These are phyloP conservation scores for Periphyllus acericola DNA, from an alignment of 2,888 invertebrate species.

Conservation along the genomic window DNA sequence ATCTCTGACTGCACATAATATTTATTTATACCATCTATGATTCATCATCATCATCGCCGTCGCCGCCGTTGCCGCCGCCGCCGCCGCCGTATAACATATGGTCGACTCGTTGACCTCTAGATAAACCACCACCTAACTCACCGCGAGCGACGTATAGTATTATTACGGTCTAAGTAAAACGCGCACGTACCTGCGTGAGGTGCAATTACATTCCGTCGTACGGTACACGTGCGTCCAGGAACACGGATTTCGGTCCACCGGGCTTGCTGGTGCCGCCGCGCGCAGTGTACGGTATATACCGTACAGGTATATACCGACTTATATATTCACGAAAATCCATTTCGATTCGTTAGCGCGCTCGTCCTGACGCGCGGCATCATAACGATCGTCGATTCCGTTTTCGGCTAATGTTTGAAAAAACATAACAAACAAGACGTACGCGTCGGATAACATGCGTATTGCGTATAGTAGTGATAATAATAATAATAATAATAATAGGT, in stretches of 20 bases:
- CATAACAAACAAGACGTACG: too few relatives aligned
- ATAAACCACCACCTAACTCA: constrained; percentile 19
- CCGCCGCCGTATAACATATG: constrained; percentile 21
- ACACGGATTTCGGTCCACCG: background rate
- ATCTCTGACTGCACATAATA: background rate
- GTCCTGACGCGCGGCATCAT: background rate
- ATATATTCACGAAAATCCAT: background rate
- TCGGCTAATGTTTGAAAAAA: background rate
- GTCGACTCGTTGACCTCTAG: constrained; percentile 53
- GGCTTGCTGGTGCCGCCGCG: background rate
- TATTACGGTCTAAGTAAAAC: background rate
- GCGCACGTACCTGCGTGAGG: background rate
- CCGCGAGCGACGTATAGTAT: background rate
- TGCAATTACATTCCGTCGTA: background rate
- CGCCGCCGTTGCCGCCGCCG: background rate
- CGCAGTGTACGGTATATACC: too few relatives aligned
- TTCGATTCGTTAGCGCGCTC: background rate
- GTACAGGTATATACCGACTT: too few relatives aligned
- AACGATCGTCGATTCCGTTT: background rate
- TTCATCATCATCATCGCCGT: constrained; percentile 33
- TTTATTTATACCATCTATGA: background rate
- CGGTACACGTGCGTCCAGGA: background rate
- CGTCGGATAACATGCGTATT: too few relatives aligned
- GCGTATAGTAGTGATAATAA: too few relatives aligned
- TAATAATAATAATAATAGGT: too few relatives aligned